Evolutionary conservation across 2,888 invertebrate genomes (phyloP), one percentile per base, ranked within the genome.

Genomic region (Blastobasis lacticolella): DNA sequence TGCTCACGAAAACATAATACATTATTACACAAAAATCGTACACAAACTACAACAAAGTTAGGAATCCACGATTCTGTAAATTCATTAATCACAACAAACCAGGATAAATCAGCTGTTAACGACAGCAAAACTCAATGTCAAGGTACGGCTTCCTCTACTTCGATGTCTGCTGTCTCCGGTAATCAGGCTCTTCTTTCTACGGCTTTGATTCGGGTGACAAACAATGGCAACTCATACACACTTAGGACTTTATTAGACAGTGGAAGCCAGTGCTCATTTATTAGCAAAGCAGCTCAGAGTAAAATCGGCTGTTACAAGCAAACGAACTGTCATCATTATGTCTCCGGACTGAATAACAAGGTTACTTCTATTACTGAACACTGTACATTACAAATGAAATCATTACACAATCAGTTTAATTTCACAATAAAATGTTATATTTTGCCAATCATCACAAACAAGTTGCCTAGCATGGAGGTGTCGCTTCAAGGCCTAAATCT

Each of bases 221-320:
- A 50, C 38, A 6, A 47, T 5, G 54, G 50, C 1, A 38, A 52
- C 23, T 42, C 8, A 6, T 51, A 51, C 6, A 38, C 38, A 38
- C 49, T 53, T 1, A 42, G 52, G 4, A 36, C 53, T 0, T 23
- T 57, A 36, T 44, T 57, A 10, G 57, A 54, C 46, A 57, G 47
- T 41, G 54, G 57, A 1, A 53, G 51, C 46, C 55, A 55, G 4
- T 48, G 55, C 6, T 49, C 54, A 10, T 58, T 55, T 43, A 49
- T 56, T 1, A 56, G 54, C 6, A 42, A 51, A 23, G 45, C 8
- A 1, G 40, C 45, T 7, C 36, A 37, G 37, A n/a, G 9, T 6
- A 7, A 50, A 41, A 37, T 50, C 37, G 41, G 41, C 9, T 45
- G 48, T 38, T 7, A 37, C 10, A 46, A 45, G 43, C 48, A 38